Evolutionary conservation across 2,888 invertebrate species (phyloP).

Genomic region (Ormyrus pomaceus): DNA sequence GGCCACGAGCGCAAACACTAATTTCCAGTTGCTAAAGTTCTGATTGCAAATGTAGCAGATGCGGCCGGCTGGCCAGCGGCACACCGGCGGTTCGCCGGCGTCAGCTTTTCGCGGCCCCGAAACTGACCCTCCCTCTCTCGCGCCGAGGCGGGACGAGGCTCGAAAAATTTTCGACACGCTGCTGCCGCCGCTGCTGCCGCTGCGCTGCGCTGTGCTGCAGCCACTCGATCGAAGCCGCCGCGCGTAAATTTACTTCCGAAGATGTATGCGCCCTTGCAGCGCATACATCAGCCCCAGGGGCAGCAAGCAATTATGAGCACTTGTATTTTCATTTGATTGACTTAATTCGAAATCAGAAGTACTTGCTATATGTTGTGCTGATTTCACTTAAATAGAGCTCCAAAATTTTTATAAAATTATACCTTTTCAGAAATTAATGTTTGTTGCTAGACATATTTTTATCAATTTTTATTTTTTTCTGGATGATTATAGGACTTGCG

Average conservation of each 20-base stretch:
- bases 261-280: background rate
- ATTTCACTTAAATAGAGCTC: too few species aligned
- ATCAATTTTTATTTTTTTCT: too few species aligned
- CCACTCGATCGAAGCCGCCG: background rate
- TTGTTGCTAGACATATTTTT: too few species aligned
- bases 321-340: too few species aligned
- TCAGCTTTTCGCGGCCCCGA: slow-evolving; percentile 63
- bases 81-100: slow-evolving; percentile 58
- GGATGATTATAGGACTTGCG: too few species aligned
- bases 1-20: slow-evolving; percentile 54
- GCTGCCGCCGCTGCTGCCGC: background rate
- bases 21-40: slow-evolving; percentile 60
- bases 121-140: background rate
- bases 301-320: too few species aligned
- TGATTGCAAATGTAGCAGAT: slow-evolving; percentile 64
- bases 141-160: background rate
- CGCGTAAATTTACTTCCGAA: slow-evolving; percentile 15
- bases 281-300: too few species aligned
- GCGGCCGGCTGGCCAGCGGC: background rate
- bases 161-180: slow-evolving; percentile 18
- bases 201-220: background rate
- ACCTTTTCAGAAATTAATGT: too few species aligned
- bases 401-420: too few species aligned
- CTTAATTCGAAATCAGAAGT: too few species aligned
- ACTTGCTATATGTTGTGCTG: too few species aligned